phyloP scores from a whole-genome alignment of 53 echinoderm and acorn worm genomes.

The Patiria pectinifera region DNA sequence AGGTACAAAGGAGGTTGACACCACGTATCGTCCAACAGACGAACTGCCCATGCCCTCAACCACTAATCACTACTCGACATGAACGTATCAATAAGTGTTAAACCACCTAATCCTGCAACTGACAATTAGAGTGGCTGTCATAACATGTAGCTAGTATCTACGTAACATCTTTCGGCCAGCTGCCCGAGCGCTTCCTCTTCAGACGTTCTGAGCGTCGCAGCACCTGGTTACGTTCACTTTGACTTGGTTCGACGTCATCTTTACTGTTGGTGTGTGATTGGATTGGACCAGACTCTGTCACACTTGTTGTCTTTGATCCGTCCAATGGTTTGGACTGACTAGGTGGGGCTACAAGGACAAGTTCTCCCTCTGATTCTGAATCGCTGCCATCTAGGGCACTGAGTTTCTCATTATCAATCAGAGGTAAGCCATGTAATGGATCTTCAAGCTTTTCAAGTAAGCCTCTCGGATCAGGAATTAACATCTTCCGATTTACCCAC shows the following conservation, averaged over 20 bases:
- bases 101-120: not conserved
- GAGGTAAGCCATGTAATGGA: not conserved
- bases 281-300: not conserved
- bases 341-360: not conserved
- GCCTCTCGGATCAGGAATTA: slow-evolving; percentile 21
- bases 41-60: not conserved
- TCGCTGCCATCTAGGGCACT: not conserved
- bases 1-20: slow-evolving; percentile 31
- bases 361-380: not conserved
- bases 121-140: not conserved
- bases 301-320: not conserved
- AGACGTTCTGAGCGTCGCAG: slow-evolving; percentile 22
- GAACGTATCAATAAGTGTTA: not conserved
- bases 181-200: slow-evolving; percentile 3
- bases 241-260: not conserved
- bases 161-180: slow-evolving; percentile 29
- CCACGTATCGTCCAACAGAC: not conserved
- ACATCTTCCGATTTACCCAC: slow-evolving; percentile 11
- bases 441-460: not conserved
- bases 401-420: not conserved
- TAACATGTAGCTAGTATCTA: not conserved
- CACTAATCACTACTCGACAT: not conserved
- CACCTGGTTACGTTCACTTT: not conserved
- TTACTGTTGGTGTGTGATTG: not conserved
- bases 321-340: not conserved